phyloP scores from a whole-genome alignment of 2,797 vertebrate genomes.

The Manis javanica region DNA sequence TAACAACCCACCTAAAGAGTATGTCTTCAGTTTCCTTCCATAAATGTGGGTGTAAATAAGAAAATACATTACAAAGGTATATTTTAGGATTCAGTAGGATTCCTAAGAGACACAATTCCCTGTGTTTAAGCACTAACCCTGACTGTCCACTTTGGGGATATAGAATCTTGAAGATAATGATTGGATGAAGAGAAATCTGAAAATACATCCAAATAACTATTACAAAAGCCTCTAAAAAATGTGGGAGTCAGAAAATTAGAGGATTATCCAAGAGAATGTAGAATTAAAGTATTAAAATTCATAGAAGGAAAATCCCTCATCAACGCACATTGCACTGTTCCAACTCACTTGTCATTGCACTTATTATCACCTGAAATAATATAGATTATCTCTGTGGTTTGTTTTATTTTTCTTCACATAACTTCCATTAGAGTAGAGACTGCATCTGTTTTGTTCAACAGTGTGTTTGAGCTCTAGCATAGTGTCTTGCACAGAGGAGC shows the following conservation, averaged over 20 bases:
- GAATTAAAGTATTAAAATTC: not conserved
- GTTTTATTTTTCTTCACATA: not conserved
- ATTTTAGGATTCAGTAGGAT: not conserved
- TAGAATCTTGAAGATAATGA: not conserved
- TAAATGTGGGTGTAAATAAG: not conserved
- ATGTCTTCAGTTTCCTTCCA: not conserved
- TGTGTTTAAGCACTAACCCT: not conserved
- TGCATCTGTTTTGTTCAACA: not conserved
- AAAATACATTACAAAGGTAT: no score
- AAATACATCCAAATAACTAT: not conserved
- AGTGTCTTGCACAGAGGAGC: not conserved
- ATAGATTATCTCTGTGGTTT: not conserved
- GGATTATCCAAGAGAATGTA: not conserved
- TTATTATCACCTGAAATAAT: not conserved
- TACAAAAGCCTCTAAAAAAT: not conserved
- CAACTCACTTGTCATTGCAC: not conserved
- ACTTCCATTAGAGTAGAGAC: not conserved
- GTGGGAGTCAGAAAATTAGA: not conserved
- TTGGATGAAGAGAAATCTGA: not conserved
- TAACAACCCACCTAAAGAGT: not conserved
- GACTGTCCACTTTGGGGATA: not conserved
- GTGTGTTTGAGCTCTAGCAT: not conserved
- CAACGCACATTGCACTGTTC: not conserved
- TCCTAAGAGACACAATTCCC: not conserved
- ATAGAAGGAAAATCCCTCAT: not conserved